Evolutionary conservation across 2,797 vertebrate species (phyloP).

Genomic region (Arrhamphus sclerolepis): DNA sequence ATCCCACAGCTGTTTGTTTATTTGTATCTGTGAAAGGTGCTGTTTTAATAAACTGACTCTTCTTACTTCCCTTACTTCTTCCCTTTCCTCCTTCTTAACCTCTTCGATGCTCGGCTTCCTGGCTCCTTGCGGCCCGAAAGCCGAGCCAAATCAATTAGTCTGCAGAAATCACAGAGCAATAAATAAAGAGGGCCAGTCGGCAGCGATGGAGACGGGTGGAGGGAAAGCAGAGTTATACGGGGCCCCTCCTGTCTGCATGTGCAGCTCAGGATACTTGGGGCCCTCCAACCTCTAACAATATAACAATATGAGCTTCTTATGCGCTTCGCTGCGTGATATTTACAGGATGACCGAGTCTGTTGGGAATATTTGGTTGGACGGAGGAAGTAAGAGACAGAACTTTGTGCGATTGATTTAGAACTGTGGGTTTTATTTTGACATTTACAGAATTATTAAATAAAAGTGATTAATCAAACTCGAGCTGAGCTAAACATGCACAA

Average conservation of each 20-base stretch:
- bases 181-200: slow-evolving; percentile 74
- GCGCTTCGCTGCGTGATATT: slow-evolving; percentile 15
- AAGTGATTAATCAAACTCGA: neutral
- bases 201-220: slow-evolving; percentile 45
- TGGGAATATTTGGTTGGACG: slow-evolving; percentile 6
- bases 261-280: slow-evolving; percentile 50
- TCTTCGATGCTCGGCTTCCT: slow-evolving; percentile 62
- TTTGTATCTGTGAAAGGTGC: too few relatives aligned
- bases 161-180: slow-evolving; percentile 80
- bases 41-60: neutral
- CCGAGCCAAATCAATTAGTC: slow-evolving; percentile 81
- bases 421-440: neutral
- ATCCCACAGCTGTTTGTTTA: too few relatives aligned
- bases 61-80: neutral
- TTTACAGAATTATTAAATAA: slow-evolving; percentile 1
- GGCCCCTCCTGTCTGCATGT: slow-evolving; percentile 61
- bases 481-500: neutral
- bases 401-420: neutral
- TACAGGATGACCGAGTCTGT: slow-evolving; percentile 11
- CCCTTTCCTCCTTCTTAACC: slow-evolving; percentile 39
- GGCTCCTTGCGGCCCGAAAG: slow-evolving; percentile 72
- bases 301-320: slow-evolving; percentile 44
- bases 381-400: slow-evolving; percentile 8
- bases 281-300: slow-evolving; percentile 38
- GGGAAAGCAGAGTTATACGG: slow-evolving; percentile 57